These are phyloP conservation scores for Oligia fasciuncula DNA, from an alignment of 2,888 invertebrate genomes.

Conservation along the genomic window DNA sequence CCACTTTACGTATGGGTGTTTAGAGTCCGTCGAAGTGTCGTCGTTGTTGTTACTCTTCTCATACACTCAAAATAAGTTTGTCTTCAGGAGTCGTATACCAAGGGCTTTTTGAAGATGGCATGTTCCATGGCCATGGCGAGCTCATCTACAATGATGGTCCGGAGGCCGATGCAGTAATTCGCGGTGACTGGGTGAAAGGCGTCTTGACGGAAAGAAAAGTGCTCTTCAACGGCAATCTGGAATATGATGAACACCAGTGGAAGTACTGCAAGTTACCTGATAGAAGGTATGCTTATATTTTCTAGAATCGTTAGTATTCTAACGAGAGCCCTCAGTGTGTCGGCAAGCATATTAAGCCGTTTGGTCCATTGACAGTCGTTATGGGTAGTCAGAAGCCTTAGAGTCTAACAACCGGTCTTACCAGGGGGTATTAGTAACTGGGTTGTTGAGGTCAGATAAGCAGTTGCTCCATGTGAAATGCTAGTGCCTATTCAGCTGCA, in stretches of 20 bases:
- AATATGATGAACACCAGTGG: slow-evolving; percentile 90
- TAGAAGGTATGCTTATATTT: slow-evolving; percentile 85
- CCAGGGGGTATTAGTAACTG: background rate
- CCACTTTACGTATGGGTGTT: background rate
- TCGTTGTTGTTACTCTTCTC: background rate
- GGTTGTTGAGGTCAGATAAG: background rate
- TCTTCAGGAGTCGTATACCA: slow-evolving; percentile 89
- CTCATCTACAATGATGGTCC: slow-evolving; percentile 88
- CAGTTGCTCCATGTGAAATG: background rate
- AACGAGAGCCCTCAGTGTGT: background rate
- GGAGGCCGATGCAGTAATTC: slow-evolving; percentile 80
- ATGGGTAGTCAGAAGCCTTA: background rate
- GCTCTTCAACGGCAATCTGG: slow-evolving; percentile 91
- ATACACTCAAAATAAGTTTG: background rate
- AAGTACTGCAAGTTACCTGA: slow-evolving; percentile 91
- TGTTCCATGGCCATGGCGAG: slow-evolving; percentile 92
- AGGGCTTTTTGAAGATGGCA: slow-evolving; percentile 92
- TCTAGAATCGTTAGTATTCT: background rate
- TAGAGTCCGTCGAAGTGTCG: background rate
- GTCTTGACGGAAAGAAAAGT: slow-evolving; percentile 85
- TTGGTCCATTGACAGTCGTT: background rate
- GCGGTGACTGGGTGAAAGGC: slow-evolving; percentile 92
- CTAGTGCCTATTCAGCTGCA: background rate
- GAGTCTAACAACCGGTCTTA: background rate
- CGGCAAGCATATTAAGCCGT: background rate